Evolutionary conservation across 2,888 invertebrate genomes (phyloP), one percentile per base, ranked within the genome.

Genomic region (Ornithoptera priamus): DNA sequence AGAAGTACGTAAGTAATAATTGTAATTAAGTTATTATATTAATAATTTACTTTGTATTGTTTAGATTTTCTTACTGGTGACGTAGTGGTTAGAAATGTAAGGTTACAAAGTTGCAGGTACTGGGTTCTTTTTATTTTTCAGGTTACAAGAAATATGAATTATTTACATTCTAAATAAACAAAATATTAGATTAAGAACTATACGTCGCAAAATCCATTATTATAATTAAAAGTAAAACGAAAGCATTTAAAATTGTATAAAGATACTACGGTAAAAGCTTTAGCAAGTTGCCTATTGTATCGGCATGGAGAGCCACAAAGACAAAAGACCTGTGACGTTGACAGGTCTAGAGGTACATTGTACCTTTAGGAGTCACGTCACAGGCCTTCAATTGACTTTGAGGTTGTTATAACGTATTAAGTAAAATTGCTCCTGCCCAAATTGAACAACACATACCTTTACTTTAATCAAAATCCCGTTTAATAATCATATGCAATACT

Each of bases 271-370:
- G 60, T 60, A 63, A 68, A 68, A 67, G 69, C 68, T 62, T 70
- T 68, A 72, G 63, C 60, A 61, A 63, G 79, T 72, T 73, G 79
- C 74, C 88, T 81, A 85, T 89, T 89, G 89, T 89, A 81, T 81
- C 76, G 81, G 74, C 75, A 75, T 81, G 78, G 80, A 82, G 81
- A 81, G 83, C 81, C 75, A 76, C 73, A 73, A 69, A 75, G 75
- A 84, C 85, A 85, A 86, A 84, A 85, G 80, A 60, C 76, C 76
- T 76, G 74, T 70, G 78, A 77, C 76, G 70, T 65, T 59, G 72
- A 69, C 74, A 73, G 71, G 70, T 67, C 67, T 71, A 71, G 72
- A 72, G 71, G 68, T 71, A 72, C 63, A 70, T 63, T 73, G 69
- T 72, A 65, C 72, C 64, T 65, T 62, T 70, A 64, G 36, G 60